Evolutionary conservation across 2,888 invertebrate genomes (phyloP).

Genomic region (Synergus gifuensis): DNA sequence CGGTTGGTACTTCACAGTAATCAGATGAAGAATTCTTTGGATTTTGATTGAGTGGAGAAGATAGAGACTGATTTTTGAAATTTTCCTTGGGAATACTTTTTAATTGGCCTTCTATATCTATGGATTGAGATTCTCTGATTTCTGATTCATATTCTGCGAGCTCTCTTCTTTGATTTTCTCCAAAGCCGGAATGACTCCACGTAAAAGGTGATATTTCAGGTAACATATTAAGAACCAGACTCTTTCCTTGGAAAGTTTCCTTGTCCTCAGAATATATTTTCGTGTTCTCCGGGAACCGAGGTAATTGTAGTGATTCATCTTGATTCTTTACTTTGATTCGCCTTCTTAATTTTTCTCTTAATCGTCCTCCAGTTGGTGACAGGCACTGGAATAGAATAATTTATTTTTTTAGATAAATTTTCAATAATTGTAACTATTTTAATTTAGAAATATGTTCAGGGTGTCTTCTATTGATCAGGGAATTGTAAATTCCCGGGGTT

Average conservation of each 20-base stretch:
- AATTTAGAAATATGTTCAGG: too few species aligned
- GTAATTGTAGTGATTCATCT: neutral
- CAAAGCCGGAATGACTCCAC: neutral
- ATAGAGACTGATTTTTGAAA: neutral
- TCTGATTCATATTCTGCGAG: neutral
- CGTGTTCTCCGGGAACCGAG: neutral
- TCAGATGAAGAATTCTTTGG: neutral
- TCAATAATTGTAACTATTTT: neutral
- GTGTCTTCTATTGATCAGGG: too few species aligned
- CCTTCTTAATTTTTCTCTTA: neutral
- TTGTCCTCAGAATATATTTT: neutral
- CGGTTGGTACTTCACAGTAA: neutral
- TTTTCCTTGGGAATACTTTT: neutral
- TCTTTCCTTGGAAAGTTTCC: neutral
- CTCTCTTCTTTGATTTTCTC: neutral
- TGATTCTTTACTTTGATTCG: neutral
- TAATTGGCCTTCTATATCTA: neutral
- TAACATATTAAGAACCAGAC: neutral
- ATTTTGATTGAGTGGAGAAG: neutral
- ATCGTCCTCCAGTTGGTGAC: neutral
- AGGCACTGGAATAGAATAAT: conserved; percentile 8
- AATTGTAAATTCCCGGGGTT: too few species aligned
- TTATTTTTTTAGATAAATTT: neutral
- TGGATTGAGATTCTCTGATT: neutral
- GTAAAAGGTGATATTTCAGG: neutral